A percentile compares a stretch with the other conserved stretches of the same genome.
Evolutionary conservation across 2,113 vertebrate genomes (phyloP).

Genomic region (Hyperopisus bebe): DNA sequence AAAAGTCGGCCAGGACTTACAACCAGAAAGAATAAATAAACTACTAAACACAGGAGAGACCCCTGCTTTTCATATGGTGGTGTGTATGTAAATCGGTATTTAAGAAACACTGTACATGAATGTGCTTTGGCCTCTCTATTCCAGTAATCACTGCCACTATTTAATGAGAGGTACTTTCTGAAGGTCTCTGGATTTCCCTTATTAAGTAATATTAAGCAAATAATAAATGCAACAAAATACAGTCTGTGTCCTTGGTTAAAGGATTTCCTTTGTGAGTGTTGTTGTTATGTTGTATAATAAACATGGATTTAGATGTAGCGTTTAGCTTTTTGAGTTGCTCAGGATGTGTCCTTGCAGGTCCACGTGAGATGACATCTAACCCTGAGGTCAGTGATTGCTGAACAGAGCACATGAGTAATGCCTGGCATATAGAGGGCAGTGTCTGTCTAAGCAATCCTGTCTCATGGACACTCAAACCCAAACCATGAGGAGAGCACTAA

Average conservation of each 20-base stretch:
- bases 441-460: conserved; percentile 26
- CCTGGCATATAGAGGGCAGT: neutral
- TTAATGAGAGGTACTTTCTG: neutral
- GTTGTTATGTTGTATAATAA: neutral
- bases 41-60: neutral
- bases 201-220: conserved; percentile 42
- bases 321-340: neutral
- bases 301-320: neutral
- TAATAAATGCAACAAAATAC: neutral
- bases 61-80: neutral
- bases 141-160: conserved; percentile 5
- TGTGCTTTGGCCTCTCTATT: neutral
- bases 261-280: neutral
- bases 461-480: conserved; percentile 6
- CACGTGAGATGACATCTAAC: neutral
- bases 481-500: conserved; percentile 45
- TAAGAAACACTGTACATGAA: neutral
- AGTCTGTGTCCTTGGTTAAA: conserved; percentile 33
- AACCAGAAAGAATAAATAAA: neutral
- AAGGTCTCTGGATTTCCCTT: conserved; percentile 34
- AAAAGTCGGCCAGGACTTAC: neutral
- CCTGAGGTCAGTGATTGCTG: neutral
- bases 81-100: neutral
- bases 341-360: neutral
- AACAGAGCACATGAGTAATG: neutral